Conservation (phyloP, 2,113 vertebrate species). For the Dascyllus trimaculatus region DNA sequence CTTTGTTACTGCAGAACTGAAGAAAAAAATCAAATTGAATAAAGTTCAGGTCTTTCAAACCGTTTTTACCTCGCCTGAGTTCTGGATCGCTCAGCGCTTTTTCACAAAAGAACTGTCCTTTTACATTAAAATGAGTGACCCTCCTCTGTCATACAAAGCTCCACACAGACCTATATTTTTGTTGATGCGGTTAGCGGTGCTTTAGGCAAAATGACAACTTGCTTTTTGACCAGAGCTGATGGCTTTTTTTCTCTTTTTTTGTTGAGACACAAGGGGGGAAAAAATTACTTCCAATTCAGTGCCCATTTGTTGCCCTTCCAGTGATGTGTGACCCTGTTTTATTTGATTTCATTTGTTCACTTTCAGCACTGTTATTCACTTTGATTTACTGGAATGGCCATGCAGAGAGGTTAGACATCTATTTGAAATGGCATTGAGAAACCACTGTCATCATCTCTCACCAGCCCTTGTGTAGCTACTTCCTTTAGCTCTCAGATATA, state of each 20-base stretch:
- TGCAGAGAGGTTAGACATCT: conserved; percentile 61
- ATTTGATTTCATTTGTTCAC: conserved; percentile 88
- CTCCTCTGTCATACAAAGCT: conserved; percentile 79
- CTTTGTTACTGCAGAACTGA: conserved; percentile 35
- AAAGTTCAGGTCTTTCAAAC: conserved; percentile 73
- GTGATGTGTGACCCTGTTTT: conserved; percentile 89
- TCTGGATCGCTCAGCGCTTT: conserved; percentile 82
- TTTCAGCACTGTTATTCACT: conserved; percentile 84
- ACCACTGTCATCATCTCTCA: conserved; percentile 60
- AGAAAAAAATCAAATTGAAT: conserved; percentile 73
- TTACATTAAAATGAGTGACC: conserved; percentile 83
- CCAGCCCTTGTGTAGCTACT: conserved; percentile 43
- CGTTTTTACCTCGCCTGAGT: conserved; percentile 61
- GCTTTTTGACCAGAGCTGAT: conserved; percentile 81
- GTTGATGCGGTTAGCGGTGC: conserved; percentile 81
- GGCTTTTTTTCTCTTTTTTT: conserved; percentile 78
- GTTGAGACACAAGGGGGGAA: conserved; percentile 74
- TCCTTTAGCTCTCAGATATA: conserved; percentile 26
- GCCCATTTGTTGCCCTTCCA: conserved; percentile 87
- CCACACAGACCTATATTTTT: conserved; percentile 75
- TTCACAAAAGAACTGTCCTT: conserved; percentile 87
- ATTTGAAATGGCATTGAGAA: conserved; percentile 76
- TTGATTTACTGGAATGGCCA: conserved; percentile 81
- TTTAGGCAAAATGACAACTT: conserved; percentile 87
- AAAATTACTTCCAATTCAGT: conserved; percentile 86